Conservation (phyloP, 1,140 invertebrate species). For the Bombus sylvicola region DNA sequence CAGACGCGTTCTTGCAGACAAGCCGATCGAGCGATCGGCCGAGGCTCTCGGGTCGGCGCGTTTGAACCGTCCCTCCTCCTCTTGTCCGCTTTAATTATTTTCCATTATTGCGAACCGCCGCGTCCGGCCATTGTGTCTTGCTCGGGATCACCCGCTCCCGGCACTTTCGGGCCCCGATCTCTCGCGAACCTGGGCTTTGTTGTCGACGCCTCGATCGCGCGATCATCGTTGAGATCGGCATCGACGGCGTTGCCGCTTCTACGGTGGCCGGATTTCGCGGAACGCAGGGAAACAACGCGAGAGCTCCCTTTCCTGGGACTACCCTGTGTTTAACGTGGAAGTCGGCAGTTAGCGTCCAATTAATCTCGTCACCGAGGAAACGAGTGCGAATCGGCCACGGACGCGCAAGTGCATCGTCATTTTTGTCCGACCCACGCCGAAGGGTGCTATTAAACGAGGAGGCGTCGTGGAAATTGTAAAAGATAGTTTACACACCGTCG, state of each 20-base stretch:
- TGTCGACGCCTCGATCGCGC: conserved; percentile 43
- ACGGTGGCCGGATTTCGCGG: conserved; percentile 28
- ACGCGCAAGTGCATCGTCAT: conserved; percentile 23
- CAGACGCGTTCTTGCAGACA: conserved; percentile 19
- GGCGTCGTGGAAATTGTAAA: neutral
- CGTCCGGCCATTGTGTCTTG: conserved; percentile 67
- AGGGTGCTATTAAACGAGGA: neutral
- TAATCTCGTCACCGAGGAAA: conserved; percentile 26
- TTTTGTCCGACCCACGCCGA: conserved; percentile 19
- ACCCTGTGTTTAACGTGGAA: conserved; percentile 29
- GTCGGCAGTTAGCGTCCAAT: conserved; percentile 30
- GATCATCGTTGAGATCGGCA: conserved; percentile 34
- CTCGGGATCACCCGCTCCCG: conserved; percentile 21
- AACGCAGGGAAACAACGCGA: neutral
- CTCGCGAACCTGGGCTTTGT: conserved; percentile 50
- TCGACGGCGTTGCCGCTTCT: conserved; percentile 34
- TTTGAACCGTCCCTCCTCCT: conserved; percentile 64
- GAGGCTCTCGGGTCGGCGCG: conserved; percentile 66
- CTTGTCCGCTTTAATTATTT: conserved; percentile 74
- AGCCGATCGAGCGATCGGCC: conserved; percentile 48
- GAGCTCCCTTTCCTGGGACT: neutral
- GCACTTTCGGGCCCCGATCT: conserved; percentile 52
- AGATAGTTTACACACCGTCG: neutral
- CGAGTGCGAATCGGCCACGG: neutral
- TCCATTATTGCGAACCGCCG: conserved; percentile 71